These are phyloP conservation scores for Muscina levida DNA, from an alignment of 2,888 invertebrate genomes.

Conservation along the genomic window DNA sequence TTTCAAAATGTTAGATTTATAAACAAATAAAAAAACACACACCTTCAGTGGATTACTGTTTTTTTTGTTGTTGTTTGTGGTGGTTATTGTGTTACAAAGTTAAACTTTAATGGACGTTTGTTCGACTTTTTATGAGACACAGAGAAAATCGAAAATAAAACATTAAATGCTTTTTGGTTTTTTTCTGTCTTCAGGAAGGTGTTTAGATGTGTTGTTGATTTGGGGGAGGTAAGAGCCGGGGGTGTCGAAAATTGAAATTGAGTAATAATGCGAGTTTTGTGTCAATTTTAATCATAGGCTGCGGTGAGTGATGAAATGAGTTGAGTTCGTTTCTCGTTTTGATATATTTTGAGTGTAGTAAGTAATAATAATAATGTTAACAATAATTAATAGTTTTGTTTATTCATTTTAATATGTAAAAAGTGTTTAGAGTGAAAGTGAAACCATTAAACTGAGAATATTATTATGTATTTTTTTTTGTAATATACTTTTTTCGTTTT, in stretches of 20 bases:
- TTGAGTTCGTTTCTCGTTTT: slow-evolving; percentile 29
- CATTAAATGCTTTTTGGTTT: slow-evolving; percentile 50
- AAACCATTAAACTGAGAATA: slow-evolving; percentile 77
- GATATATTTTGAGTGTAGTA: slow-evolving; percentile 26
- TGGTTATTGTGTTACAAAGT: slow-evolving; percentile 49
- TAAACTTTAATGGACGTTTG: slow-evolving; percentile 54
- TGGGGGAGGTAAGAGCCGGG: no score
- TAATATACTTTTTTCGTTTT: slow-evolving; percentile 43
- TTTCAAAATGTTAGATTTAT: background rate
- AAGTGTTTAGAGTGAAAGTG: slow-evolving; percentile 68
- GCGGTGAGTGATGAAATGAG: no score
- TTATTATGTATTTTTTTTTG: slow-evolving; percentile 69
- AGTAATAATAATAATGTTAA: slow-evolving; percentile 40
- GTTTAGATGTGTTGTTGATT: no score
- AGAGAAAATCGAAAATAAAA: slow-evolving; percentile 38
- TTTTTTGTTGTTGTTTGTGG: slow-evolving; percentile 22
- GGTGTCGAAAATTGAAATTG: slow-evolving; percentile 46
- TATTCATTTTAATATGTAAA: slow-evolving; percentile 62
- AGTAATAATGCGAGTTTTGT: slow-evolving; percentile 58
- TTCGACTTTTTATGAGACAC: background rate
- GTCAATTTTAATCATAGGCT: no score
- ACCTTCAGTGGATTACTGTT: background rate
- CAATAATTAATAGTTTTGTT: slow-evolving; percentile 62
- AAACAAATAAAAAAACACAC: no score
- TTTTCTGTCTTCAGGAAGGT: no score